phyloP scores from a whole-genome alignment of 1,140 invertebrate species.

The Pachyrhynchus sulphureomaculatus region DNA sequence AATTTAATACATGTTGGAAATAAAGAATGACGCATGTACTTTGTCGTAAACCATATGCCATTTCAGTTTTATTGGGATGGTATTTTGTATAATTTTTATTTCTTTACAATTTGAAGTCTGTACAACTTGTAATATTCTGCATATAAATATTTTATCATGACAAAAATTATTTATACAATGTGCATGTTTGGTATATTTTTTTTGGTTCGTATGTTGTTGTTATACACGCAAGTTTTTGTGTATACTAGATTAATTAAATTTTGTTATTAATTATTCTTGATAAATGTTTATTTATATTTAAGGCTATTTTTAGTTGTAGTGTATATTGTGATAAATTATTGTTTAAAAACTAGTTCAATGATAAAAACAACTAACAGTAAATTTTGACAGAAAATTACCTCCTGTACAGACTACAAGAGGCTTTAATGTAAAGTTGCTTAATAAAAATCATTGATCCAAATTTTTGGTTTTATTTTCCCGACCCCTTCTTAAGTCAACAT shows the following conservation, averaged over 20 bases:
- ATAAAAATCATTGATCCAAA: constrained; percentile 43
- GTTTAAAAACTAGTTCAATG: constrained; percentile 17
- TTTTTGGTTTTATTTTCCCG: constrained; percentile 28
- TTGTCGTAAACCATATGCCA: constrained; percentile 39
- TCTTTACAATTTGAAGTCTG: constrained; percentile 48
- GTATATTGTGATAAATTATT: constrained; percentile 29
- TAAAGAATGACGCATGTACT: constrained; percentile 36
- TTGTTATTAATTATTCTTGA: constrained; percentile 29
- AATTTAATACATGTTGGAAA: too few relatives aligned
- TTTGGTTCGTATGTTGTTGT: constrained; percentile 24
- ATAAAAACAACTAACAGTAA: background rate
- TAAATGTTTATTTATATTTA: constrained; percentile 37
- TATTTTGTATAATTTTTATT: constrained; percentile 45
- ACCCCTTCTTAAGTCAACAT: background rate
- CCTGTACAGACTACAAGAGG: constrained; percentile 49
- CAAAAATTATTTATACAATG: constrained; percentile 27
- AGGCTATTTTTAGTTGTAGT: constrained; percentile 29
- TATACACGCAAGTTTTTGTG: constrained; percentile 20
- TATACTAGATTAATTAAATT: constrained; percentile 25
- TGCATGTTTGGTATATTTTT: constrained; percentile 12
- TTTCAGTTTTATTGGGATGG: constrained; percentile 55
- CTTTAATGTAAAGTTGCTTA: constrained; percentile 52
- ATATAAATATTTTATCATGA: constrained; percentile 34
- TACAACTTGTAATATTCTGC: constrained; percentile 49
- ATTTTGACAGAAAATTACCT: constrained; percentile 44